Evolutionary conservation across 64 coral and sea anemone species (phyloP).

Genomic region (Dendronephthya gigantea): DNA sequence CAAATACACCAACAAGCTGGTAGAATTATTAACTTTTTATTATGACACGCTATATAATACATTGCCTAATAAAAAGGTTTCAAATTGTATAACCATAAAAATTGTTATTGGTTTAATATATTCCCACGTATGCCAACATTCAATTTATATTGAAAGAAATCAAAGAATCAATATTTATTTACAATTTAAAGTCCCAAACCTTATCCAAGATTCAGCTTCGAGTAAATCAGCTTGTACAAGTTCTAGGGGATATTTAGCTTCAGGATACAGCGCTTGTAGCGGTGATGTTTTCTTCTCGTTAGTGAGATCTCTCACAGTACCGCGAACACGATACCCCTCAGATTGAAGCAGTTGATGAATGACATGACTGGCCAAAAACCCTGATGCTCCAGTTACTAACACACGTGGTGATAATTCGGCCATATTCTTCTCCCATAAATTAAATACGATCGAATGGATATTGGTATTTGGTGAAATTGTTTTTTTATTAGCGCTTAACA

Average conservation of each 20-base stretch:
- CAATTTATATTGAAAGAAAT: too few species aligned
- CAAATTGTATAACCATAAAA: too few species aligned
- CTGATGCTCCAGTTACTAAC: constrained; percentile 68
- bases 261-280: constrained; percentile 46
- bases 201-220: constrained; percentile 56
- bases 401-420: constrained; percentile 38
- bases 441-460: neutral
- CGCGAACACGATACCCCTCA: constrained; percentile 55
- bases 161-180: neutral
- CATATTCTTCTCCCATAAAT: neutral
- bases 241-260: constrained; percentile 68
- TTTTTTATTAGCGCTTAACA: neutral
- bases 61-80: too few species aligned
- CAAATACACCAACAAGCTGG: too few species aligned
- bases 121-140: too few species aligned
- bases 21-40: too few species aligned
- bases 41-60: too few species aligned
- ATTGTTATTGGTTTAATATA: too few species aligned
- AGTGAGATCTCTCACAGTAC: constrained; percentile 58
- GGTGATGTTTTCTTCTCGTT: constrained; percentile 66
- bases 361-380: constrained; percentile 76
- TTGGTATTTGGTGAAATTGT: neutral
- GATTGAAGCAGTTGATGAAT: constrained; percentile 47
- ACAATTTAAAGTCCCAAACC: constrained; percentile 21
- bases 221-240: constrained; percentile 74